Percentiles rank a stretch among this genome's conserved stretches.
Evolutionary conservation across 2,797 vertebrate species (phyloP).

Genomic region (Pantherophis alleghaniensis): DNA sequence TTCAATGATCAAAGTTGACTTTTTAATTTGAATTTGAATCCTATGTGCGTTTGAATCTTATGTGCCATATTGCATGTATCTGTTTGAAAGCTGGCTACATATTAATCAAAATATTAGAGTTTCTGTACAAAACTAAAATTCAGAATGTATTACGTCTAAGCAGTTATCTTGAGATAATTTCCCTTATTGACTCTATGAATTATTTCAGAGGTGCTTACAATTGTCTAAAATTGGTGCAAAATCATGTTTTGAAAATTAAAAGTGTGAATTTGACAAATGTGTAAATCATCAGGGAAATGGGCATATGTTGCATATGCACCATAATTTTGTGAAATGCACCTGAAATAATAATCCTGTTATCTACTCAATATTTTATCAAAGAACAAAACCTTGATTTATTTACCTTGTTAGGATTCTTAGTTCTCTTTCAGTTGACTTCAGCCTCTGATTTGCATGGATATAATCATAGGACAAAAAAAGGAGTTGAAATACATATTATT

Average conservation of each 20-base stretch:
- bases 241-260: neutral
- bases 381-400: neutral
- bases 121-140: neutral
- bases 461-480: neutral
- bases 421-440: conserved; percentile 6
- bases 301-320: neutral
- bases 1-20: conserved; percentile 1
- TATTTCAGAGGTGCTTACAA: neutral
- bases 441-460: neutral
- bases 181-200: neutral
- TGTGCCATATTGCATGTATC: conserved; percentile 23
- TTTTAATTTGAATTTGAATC: conserved; percentile 5
- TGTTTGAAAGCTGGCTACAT: conserved; percentile 16
- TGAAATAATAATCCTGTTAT: conserved; percentile 1
- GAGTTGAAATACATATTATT: neutral
- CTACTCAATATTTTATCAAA: conserved; percentile 25
- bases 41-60: conserved; percentile 28
- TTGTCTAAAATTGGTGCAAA: neutral
- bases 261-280: neutral
- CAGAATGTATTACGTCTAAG: neutral
- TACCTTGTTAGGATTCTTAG: neutral
- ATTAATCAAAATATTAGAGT: conserved; percentile 34
- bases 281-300: neutral
- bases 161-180: neutral
- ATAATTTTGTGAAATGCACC: neutral